Evolutionary conservation across 1,140 invertebrate genomes (phyloP).

Genomic region (Lethrus apterus): DNA sequence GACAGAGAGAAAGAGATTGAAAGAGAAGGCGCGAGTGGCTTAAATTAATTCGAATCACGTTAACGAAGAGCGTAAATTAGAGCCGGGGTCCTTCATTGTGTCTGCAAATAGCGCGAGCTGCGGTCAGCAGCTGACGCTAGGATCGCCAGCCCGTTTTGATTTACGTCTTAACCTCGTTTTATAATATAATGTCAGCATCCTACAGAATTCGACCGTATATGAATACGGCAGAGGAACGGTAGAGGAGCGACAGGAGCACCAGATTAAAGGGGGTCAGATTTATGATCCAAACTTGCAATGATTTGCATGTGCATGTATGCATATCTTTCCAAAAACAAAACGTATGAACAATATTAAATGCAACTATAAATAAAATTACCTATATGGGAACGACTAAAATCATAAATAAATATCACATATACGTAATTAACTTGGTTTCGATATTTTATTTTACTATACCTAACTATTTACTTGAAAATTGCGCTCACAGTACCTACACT

Average conservation of each 20-base stretch:
- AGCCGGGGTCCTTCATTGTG: constrained; percentile 20
- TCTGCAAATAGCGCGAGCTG: constrained; percentile 22
- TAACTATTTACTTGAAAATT: too few species aligned
- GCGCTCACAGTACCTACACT: too few species aligned
- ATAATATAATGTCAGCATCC: constrained; percentile 23
- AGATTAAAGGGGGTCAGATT: constrained; percentile 4
- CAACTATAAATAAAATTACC: too few species aligned
- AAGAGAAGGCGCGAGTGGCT: constrained; percentile 9
- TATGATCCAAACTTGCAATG: constrained; percentile 5
- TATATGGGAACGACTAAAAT: too few species aligned
- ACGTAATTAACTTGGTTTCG: too few species aligned
- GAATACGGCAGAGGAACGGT: constrained; percentile 6
- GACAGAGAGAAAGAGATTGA: not conserved
- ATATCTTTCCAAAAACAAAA: too few species aligned
- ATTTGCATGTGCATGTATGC: too few species aligned
- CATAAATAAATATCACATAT: too few species aligned
- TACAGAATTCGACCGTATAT: constrained; percentile 6
- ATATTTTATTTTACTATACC: too few species aligned
- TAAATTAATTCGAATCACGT: constrained; percentile 30
- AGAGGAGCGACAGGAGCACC: too few species aligned
- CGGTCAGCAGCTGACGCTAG: constrained; percentile 25
- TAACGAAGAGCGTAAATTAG: constrained; percentile 27
- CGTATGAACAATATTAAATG: too few species aligned
- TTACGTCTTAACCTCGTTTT: constrained; percentile 25
- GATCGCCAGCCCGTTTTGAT: constrained; percentile 18